phyloP scores from a whole-genome alignment of 2,113 vertebrate genomes.

The Otus sunia region DNA sequence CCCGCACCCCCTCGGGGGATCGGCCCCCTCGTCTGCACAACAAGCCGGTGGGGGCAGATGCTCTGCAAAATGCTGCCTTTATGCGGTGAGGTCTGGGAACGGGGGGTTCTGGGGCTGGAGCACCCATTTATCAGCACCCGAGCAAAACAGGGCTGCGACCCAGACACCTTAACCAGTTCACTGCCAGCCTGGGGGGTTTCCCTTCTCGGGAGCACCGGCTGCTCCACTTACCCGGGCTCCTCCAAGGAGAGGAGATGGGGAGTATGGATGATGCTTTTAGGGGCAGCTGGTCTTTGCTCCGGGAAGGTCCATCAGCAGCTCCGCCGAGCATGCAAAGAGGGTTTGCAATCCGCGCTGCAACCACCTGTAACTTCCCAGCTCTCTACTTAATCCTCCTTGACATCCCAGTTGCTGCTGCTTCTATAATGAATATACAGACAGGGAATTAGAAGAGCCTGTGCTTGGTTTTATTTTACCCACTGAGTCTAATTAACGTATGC shows the following conservation, averaged over 20 bases:
- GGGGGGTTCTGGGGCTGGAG: background rate
- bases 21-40: background rate
- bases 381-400: background rate
- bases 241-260: rapidly evolving
- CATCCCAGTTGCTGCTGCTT: background rate
- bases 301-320: background rate
- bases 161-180: background rate
- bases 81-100: background rate
- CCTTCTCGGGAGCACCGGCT: rapidly evolving
- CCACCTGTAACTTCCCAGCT: conserved; percentile 18
- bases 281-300: too few relatives aligned
- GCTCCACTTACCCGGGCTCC: rapidly evolving
- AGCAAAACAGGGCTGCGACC: background rate
- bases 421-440: background rate
- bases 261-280: rapidly evolving
- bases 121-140: background rate
- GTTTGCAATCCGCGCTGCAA: background rate
- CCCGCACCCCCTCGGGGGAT: rapidly evolving
- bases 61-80: conserved; percentile 32
- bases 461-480: background rate
- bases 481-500: background rate
- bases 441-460: background rate
- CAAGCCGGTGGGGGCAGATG: rapidly evolving
- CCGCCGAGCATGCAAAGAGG: rapidly evolving
- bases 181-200: background rate